phyloP scores from a whole-genome alignment of 1,140 invertebrate genomes.

The Listronotus oregonensis region DNA sequence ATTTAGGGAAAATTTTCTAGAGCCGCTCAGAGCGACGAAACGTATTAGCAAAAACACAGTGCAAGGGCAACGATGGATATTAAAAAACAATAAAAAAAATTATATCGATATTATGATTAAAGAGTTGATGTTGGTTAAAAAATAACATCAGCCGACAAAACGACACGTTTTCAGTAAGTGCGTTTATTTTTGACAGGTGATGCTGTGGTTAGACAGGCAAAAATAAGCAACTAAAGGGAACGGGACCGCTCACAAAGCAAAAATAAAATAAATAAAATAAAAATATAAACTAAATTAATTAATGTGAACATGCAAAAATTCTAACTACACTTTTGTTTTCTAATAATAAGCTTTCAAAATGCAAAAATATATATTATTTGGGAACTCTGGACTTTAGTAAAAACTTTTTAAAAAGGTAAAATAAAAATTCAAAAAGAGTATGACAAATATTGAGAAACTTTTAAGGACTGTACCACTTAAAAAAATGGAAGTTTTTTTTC shows the following conservation, averaged over 20 bases:
- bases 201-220: constrained; percentile 20
- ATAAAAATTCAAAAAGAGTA: too few species aligned
- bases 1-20: constrained; percentile 31
- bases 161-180: not conserved
- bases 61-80: constrained; percentile 18
- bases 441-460: too few species aligned
- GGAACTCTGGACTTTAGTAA: too few species aligned
- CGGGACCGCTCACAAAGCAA: constrained; percentile 27
- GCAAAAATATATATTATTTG: too few species aligned
- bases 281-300: constrained; percentile 6
- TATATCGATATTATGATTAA: constrained; percentile 30
- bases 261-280: constrained; percentile 12
- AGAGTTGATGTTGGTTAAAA: not conserved
- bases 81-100: constrained; percentile 14
- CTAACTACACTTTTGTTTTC: too few species aligned
- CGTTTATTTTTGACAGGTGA: constrained; percentile 3
- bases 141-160: constrained; percentile 14
- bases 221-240: constrained; percentile 29
- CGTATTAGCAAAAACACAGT: constrained; percentile 12
- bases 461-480: too few species aligned
- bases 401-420: too few species aligned
- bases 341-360: too few species aligned
- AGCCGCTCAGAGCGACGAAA: not conserved
- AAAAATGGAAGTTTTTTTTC: too few species aligned
- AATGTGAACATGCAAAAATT: not conserved